phyloP scores from a whole-genome alignment of 1,140 invertebrate species.

The Caenorhabditis latens region DNA sequence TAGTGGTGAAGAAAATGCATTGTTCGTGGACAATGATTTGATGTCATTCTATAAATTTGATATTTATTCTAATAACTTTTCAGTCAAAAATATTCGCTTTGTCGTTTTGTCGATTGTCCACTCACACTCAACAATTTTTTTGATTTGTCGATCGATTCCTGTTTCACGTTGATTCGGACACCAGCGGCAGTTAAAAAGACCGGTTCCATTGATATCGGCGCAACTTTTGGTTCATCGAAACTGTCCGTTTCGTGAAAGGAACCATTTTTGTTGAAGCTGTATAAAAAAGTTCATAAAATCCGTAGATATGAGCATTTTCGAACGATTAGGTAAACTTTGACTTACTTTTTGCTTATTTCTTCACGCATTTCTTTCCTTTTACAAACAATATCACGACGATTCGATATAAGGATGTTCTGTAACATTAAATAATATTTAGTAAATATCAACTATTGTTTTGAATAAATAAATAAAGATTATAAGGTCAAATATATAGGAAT shows the following conservation, averaged over 20 bases:
- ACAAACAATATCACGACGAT: too few relatives aligned
- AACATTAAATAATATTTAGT: too few relatives aligned
- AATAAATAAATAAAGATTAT: too few relatives aligned
- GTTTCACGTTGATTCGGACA: slow-evolving; percentile 23
- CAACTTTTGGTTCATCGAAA: slow-evolving; percentile 38
- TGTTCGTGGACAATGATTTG: background rate
- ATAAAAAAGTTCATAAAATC: background rate
- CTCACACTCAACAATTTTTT: slow-evolving; percentile 29
- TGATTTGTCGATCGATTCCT: slow-evolving; percentile 43
- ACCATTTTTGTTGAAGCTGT: background rate
- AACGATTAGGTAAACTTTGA: background rate
- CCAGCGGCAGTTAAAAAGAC: slow-evolving; percentile 18
- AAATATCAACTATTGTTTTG: too few relatives aligned
- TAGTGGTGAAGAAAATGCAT: background rate
- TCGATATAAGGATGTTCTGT: too few relatives aligned
- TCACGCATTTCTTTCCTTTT: background rate
- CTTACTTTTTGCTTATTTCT: background rate
- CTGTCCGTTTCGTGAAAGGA: slow-evolving; percentile 9
- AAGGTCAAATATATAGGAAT: too few relatives aligned
- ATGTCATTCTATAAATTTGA: too few relatives aligned
- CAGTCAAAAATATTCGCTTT: background rate
- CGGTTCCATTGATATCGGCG: slow-evolving; percentile 42
- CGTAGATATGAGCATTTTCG: background rate
- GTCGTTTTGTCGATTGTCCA: background rate
- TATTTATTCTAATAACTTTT: too few relatives aligned